Percentiles rank a stretch among this genome's conserved stretches.
Conservation (phyloP, 2,888 invertebrate genomes). For the Euzophera pinguis region DNA sequence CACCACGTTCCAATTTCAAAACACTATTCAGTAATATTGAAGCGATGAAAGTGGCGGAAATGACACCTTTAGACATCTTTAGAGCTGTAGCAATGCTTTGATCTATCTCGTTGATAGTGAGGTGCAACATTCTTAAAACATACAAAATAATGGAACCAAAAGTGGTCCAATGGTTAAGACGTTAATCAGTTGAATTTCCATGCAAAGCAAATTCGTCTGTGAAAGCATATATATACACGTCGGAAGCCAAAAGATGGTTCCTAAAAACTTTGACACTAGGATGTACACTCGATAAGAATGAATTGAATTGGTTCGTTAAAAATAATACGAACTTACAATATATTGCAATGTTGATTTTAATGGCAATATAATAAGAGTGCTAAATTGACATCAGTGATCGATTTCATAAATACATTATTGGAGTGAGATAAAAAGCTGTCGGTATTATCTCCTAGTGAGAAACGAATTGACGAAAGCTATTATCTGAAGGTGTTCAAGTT, state of each 20-base stretch:
- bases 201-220: no score
- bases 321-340: not conserved
- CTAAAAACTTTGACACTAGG: no score
- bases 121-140: not conserved
- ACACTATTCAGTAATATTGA: slow-evolving; percentile 52
- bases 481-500: slow-evolving; percentile 10
- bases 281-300: no score
- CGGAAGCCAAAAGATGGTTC: no score
- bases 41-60: slow-evolving; percentile 64
- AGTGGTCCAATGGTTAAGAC: no score
- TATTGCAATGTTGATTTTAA: not conserved
- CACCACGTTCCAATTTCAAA: slow-evolving; percentile 74
- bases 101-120: slow-evolving; percentile 16
- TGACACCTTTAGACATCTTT: slow-evolving; percentile 44
- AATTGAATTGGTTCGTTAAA: not conserved
- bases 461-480: slow-evolving; percentile 6
- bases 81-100: slow-evolving; percentile 27
- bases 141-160: no score
- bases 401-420: slow-evolving; percentile 1
- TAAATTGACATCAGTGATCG: slow-evolving; percentile 2
- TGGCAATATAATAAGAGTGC: not conserved
- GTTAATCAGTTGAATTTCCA: no score
- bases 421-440: slow-evolving; percentile 2
- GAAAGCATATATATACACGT: no score
- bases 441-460: slow-evolving; percentile 1